Conservation (phyloP, 1,140 invertebrate species). For the Caenorhabditis briggsae region DNA sequence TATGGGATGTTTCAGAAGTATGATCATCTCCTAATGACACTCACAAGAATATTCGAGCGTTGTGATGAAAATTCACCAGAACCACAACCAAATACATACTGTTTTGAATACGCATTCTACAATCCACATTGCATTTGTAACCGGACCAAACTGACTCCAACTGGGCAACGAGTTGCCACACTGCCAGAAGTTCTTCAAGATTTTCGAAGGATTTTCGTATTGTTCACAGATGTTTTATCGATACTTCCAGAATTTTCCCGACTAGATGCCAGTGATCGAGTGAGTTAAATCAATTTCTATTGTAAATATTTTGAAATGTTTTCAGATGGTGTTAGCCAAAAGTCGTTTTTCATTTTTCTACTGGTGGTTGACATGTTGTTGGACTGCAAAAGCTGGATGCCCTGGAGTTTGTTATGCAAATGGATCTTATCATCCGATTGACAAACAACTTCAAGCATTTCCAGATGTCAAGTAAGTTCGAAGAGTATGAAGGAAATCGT, state of each 20-base stretch:
- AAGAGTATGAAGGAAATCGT: too few relatives aligned
- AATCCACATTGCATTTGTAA: slow-evolving; percentile 56
- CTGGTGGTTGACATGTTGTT: slow-evolving; percentile 69
- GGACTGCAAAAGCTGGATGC: slow-evolving; percentile 68
- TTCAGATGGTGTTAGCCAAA: slow-evolving; percentile 67
- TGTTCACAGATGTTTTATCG: slow-evolving; percentile 70
- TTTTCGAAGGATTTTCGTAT: slow-evolving; percentile 70
- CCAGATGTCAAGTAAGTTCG: slow-evolving; percentile 55
- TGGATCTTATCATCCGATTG: slow-evolving; percentile 73
- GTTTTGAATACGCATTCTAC: slow-evolving; percentile 58
- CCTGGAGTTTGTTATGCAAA: slow-evolving; percentile 72
- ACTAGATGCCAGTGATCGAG: slow-evolving; percentile 65
- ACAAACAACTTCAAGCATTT: slow-evolving; percentile 64
- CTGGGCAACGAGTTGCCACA: slow-evolving; percentile 63
- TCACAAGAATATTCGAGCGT: slow-evolving; percentile 34
- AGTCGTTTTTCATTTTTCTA: slow-evolving; percentile 71
- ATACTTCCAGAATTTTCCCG: slow-evolving; percentile 69
- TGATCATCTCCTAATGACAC: slow-evolving; percentile 30
- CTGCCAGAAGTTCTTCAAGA: slow-evolving; percentile 69
- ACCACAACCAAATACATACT: slow-evolving; percentile 35
- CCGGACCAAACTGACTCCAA: slow-evolving; percentile 65
- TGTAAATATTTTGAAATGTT: neutral
- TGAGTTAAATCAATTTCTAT: slow-evolving; percentile 12
- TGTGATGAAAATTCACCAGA: neutral
- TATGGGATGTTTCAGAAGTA: slow-evolving; percentile 15